These are phyloP conservation scores for Ctenopoma kingsleyae DNA, from an alignment of 2,797 vertebrate genomes.

Conservation along the genomic window DNA sequence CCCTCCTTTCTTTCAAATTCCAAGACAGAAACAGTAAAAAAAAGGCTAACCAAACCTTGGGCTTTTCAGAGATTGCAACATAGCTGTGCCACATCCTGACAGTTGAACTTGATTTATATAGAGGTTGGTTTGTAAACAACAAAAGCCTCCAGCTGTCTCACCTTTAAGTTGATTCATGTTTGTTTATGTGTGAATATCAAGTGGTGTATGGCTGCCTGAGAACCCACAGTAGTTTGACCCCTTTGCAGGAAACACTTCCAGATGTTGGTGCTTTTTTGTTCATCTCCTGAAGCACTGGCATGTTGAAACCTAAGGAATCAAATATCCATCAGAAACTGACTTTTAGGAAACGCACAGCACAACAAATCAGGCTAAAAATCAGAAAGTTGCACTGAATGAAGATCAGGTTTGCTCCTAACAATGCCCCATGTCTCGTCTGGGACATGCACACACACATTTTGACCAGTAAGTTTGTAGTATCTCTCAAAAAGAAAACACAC, in stretches of 20 bases:
- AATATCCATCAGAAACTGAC: slow-evolving; percentile 39
- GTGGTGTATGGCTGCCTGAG: slow-evolving; percentile 17
- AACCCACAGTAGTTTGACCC: slow-evolving; percentile 51
- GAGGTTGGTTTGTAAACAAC: slow-evolving; percentile 10
- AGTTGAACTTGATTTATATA: not conserved
- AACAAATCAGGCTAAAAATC: slow-evolving; percentile 38
- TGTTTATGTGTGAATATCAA: slow-evolving; percentile 16
- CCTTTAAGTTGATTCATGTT: not conserved
- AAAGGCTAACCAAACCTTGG: slow-evolving; percentile 20
- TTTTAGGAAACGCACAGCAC: slow-evolving; percentile 36
- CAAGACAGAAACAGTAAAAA: slow-evolving; percentile 42
- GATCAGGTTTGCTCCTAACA: slow-evolving; percentile 6
- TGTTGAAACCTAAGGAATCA: slow-evolving; percentile 26
- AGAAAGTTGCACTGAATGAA: not conserved
- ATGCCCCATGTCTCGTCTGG: slow-evolving; percentile 11
- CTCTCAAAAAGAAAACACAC: not conserved
- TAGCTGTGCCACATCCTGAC: slow-evolving; percentile 24
- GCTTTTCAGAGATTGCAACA: slow-evolving; percentile 50
- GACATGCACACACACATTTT: slow-evolving; percentile 7
- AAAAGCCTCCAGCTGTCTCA: slow-evolving; percentile 1
- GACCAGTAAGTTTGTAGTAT: not conserved
- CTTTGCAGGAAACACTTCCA: slow-evolving; percentile 70
- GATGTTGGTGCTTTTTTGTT: slow-evolving; percentile 58
- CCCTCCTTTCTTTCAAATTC: slow-evolving; percentile 57
- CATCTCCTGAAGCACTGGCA: slow-evolving; percentile 34